Evolutionary conservation across 2,797 vertebrate genomes (phyloP), one percentile per base, ranked within the genome.

Genomic region (Arctocebus calabarensis): DNA sequence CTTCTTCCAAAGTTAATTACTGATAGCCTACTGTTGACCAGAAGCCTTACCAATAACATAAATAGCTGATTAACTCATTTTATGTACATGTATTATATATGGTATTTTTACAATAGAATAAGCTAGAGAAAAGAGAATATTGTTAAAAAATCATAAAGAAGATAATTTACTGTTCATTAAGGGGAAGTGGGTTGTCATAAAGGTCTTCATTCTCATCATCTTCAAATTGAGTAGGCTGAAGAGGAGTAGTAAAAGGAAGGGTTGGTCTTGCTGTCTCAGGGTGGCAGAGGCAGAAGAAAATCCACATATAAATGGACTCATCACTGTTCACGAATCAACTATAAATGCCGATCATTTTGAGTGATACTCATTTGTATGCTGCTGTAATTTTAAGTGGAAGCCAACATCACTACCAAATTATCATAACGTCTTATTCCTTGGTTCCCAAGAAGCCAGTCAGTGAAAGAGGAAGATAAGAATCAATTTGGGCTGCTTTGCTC

Each of bases 321-420:
- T 34, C 48, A 22, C 13, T 34, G 22, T 79, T 79, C n/a, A 79
- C 25, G 77, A n/a, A 6, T 79, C 6, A 79, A 57, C n/a, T 37
- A 13, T 79, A 83, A 93, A 85, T 74, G 13, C 10, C 8, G 84
- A 75, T 27, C 27, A 91, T 73, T 96, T 91, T 19, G 79, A 78
- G 62, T 94, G 74, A 89, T 90, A 20, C n/a, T 96, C 25, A 57
- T 85, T 94, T 88, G 17, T 25, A 37, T 2, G 40, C 37, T 64
- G n/a, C 10, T 84, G 2, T 89, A 52, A 78, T 84, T 95, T 88
- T 96, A 93, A 90, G 88, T 75, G 90, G 43, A 32, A 64, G 34
- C 59, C 81, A 83, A 16, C 13, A 34, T 77, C 71, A 93, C 9
- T 71, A 5, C 88, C 40, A 93, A 52, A 37, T 83, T 93, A 62